phyloP scores from a whole-genome alignment of 2,113 vertebrate species.

The Proterorhinus semilunaris region DNA sequence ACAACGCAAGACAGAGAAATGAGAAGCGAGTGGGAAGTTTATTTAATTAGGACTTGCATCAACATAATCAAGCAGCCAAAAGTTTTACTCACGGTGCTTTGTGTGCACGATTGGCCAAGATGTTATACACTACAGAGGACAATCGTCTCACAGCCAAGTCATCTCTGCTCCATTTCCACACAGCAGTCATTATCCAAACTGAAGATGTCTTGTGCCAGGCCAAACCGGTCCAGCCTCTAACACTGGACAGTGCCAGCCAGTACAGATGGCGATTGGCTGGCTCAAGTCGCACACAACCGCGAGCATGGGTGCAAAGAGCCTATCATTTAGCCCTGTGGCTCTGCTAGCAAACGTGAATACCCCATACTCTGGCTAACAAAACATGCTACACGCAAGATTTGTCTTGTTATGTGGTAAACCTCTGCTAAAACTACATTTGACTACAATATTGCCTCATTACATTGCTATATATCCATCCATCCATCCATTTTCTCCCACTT shows the following conservation, averaged over 20 bases:
- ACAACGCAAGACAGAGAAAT: slow-evolving; percentile 5
- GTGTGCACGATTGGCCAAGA: slow-evolving; percentile 20
- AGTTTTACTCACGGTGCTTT: slow-evolving; percentile 5
- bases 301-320: slow-evolving; percentile 35
- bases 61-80: slow-evolving; percentile 17
- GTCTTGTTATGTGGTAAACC: not conserved
- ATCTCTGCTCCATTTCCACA: slow-evolving; percentile 41
- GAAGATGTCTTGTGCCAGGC: slow-evolving; percentile 42
- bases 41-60: slow-evolving; percentile 34
- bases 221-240: slow-evolving; percentile 32
- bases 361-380: slow-evolving; percentile 6
- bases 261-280: slow-evolving; percentile 56
- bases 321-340: slow-evolving; percentile 34
- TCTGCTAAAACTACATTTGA: too few relatives aligned
- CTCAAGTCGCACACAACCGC: slow-evolving; percentile 27
- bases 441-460: too few relatives aligned
- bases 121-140: slow-evolving; percentile 27
- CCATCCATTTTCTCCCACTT: too few relatives aligned
- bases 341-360: slow-evolving; percentile 21
- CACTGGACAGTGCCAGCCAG: slow-evolving; percentile 19
- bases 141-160: slow-evolving; percentile 41
- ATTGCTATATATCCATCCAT: too few relatives aligned
- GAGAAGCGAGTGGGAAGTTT: slow-evolving; percentile 3
- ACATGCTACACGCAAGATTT: not conserved
- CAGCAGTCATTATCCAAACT: slow-evolving; percentile 54